A percentile compares a stretch with the other conserved stretches of the same genome.
phyloP scores from a whole-genome alignment of 2,797 vertebrate species.

The Cercopithecus petaurista region DNA sequence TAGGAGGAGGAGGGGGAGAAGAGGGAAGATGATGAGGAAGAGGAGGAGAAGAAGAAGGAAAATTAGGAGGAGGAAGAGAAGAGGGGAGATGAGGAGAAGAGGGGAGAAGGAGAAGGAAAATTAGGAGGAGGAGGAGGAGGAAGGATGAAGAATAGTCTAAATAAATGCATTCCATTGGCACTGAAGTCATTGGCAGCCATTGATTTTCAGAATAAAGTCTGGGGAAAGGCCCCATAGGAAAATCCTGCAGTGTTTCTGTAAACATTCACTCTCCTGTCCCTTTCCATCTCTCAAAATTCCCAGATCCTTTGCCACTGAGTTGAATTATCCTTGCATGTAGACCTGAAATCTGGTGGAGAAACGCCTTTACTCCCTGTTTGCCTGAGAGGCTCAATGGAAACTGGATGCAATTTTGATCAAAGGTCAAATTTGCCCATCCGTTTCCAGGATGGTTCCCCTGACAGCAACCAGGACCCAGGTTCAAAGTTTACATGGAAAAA shows the following conservation, averaged over 20 bases:
- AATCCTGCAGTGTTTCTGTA: too few relatives aligned
- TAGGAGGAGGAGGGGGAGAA: too few relatives aligned
- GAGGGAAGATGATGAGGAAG: too few relatives aligned
- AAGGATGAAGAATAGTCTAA: background rate
- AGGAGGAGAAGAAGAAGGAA: too few relatives aligned
- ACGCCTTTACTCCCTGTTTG: background rate
- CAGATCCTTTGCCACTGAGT: background rate
- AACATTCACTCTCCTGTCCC: background rate
- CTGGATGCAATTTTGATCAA: too few relatives aligned
- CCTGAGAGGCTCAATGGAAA: background rate
- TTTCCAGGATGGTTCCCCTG: background rate
- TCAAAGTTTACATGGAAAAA: background rate
- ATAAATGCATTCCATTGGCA: background rate
- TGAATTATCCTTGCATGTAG: background rate
- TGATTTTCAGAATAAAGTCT: background rate
- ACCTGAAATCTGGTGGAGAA: background rate
- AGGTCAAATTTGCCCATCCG: background rate
- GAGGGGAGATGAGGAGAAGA: too few relatives aligned
- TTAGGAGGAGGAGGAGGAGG: background rate
- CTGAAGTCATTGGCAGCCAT: background rate
- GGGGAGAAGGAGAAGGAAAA: too few relatives aligned
- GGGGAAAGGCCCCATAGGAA: background rate
- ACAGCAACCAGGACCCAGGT: background rate
- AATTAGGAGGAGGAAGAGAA: too few relatives aligned
- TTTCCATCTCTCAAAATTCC: too few relatives aligned